These are phyloP conservation scores for Myrmecobius fasciatus DNA, from an alignment of 2,113 vertebrate species.

Conservation along the genomic window DNA sequence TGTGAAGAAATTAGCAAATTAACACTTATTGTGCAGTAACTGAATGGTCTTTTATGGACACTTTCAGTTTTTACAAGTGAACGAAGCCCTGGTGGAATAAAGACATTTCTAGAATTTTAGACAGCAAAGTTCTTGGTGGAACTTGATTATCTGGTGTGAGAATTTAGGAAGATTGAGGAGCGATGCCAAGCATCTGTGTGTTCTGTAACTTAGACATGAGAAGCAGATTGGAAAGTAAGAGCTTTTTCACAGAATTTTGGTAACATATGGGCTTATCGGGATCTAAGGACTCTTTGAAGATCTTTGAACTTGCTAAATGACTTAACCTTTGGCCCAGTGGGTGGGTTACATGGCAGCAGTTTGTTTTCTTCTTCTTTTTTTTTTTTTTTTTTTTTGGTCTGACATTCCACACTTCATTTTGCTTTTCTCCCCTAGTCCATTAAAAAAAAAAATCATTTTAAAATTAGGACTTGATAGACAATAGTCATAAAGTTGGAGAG, in stretches of 20 bases:
- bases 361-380: conserved; percentile 2
- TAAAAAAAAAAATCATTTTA: conserved; percentile 54
- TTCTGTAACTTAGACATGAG: conserved; percentile 85
- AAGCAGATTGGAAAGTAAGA: conserved; percentile 87
- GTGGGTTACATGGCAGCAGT: conserved; percentile 82
- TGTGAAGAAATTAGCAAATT: conserved; percentile 98
- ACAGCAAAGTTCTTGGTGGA: conserved; percentile 77
- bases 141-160: conserved; percentile 84
- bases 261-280: conserved; percentile 94
- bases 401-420: conserved; percentile 72
- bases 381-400: conserved; percentile 52
- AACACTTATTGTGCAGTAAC: conserved; percentile 95
- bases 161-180: conserved; percentile 82
- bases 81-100: conserved; percentile 87
- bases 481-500: not conserved
- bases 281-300: conserved; percentile 95
- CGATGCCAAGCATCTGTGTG: conserved; percentile 86
- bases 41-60: conserved; percentile 87
- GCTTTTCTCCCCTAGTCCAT: conserved; percentile 21
- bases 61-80: conserved; percentile 81
- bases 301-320: conserved; percentile 97
- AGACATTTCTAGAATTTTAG: conserved; percentile 76
- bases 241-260: conserved; percentile 86
- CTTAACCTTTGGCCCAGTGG: conserved; percentile 93
- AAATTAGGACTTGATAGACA: conserved; percentile 50